Base-by-base conservation (phyloP, 1,140 invertebrate species). In the Drosophila neocordata region DNA sequence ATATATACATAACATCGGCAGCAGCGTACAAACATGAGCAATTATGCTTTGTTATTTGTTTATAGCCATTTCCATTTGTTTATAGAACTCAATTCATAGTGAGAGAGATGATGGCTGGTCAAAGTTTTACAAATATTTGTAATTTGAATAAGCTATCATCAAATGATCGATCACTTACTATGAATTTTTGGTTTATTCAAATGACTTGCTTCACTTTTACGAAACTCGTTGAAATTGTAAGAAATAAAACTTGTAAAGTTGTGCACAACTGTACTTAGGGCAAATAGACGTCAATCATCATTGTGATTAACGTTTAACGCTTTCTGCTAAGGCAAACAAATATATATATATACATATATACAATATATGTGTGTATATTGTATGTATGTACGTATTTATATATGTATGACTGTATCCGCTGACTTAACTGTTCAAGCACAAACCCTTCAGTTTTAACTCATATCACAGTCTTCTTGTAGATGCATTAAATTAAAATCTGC, bases 21-120 rank as follows among this genome's bases (percentile, higher is more conserved):
- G 15, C 41, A 48, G 41, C 8, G 41, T 12, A 34, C 38, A 53
- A 78, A 71, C 79, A 78, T 75, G 48, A 75, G 61, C 79, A 83
- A 83, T 83, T 83, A 83, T 83, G 75, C 80, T 83, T 83, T 76
- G 75, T 55, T 76, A 62, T 83, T 83, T 83, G 79, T 83, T 83
- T 83, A 83, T 79, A 72, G 68, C 44, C 75, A 72, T 83, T 83
- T 80, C 64, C 63, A 83, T 84, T 84, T 84, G 80, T 79, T 84
- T 79, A 73, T 70, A 79, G 75, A 83, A 76, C 68, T 83, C 74
- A 72, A 83, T 83, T 79, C 67, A 62, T 48, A 11, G 2, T 11
- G 15, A 48, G 3, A 9, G 0, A 1, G 15, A 48, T 7, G 2
- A 4, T 27, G 61, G 69, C 53, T 3, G 7, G 20, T 1, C 0